These are phyloP conservation scores for Artibeus jamaicensis DNA, from an alignment of 2,797 vertebrate species.

Conservation along the genomic window DNA sequence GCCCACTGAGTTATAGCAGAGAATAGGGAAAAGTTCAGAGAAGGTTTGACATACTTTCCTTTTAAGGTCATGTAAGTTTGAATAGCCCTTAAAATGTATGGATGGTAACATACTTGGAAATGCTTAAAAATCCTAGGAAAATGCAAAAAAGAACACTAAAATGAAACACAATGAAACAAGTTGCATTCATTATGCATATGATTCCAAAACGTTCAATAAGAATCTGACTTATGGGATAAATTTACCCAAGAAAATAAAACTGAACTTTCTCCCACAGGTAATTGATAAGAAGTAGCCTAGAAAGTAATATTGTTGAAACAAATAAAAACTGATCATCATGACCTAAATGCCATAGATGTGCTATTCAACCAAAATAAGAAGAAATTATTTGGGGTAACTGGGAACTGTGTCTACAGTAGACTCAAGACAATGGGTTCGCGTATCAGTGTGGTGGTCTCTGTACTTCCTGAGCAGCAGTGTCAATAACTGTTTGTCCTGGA, in stretches of 20 bases:
- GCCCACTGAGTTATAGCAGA: not conserved
- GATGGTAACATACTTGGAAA: not conserved
- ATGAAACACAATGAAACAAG: conserved; percentile 10
- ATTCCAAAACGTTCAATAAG: conserved; percentile 10
- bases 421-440: not conserved
- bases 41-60: conserved; percentile 18
- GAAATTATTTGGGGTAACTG: not conserved
- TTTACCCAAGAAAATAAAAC: conserved; percentile 27
- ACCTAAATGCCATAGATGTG: not conserved
- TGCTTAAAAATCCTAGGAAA: conserved; percentile 24
- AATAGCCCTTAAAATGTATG: not conserved
- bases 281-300: not conserved
- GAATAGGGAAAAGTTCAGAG: not conserved
- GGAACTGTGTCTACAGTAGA: not conserved
- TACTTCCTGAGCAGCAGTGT: not conserved
- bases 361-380: not conserved
- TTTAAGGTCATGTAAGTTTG: not conserved
- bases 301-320: not conserved
- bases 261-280: not conserved
- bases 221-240: conserved; percentile 3
- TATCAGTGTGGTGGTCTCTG: not conserved
- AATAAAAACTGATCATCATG: conserved; percentile 15
- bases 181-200: conserved; percentile 25
- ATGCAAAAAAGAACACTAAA: conserved; percentile 11
- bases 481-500: not conserved